Percentiles rank a stretch among this genome's conserved stretches.
These are phyloP conservation scores for Heliconius erato DNA, from an alignment of 2,888 invertebrate species.

Conservation along the genomic window DNA sequence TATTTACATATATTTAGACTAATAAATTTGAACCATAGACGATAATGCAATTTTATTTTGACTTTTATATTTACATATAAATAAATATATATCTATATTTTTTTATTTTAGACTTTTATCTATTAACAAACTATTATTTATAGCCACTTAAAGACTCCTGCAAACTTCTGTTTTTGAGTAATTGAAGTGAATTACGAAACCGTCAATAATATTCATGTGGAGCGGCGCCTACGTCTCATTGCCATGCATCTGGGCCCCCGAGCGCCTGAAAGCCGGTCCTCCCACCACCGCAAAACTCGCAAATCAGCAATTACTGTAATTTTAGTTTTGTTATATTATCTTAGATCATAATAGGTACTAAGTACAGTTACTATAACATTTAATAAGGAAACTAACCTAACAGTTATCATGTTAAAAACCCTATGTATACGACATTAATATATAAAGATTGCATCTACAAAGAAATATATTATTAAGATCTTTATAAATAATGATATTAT, in stretches of 20 bases:
- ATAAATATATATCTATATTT: conserved; percentile 17
- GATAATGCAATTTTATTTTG: not conserved
- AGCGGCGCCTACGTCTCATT: conserved; percentile 75
- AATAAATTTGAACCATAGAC: not conserved
- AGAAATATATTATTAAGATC: not conserved
- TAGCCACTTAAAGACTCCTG: conserved; percentile 30
- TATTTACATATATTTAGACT: not conserved
- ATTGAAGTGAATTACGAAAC: conserved; percentile 69
- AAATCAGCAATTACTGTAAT: conserved; percentile 36
- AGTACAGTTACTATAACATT: not conserved
- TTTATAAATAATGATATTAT: no score
- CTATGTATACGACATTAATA: not conserved
- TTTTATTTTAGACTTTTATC: conserved; percentile 3
- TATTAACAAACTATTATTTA: conserved; percentile 31
- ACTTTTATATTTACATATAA: not conserved
- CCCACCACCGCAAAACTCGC: conserved; percentile 61
- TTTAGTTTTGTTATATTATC: conserved; percentile 13
- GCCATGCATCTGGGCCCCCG: conserved; percentile 72
- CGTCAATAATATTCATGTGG: conserved; percentile 73
- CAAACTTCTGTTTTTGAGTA: conserved; percentile 40
- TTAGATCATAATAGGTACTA: not conserved
- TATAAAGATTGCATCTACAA: not conserved
- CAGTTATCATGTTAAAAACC: not conserved
- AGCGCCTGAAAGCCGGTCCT: conserved; percentile 70
- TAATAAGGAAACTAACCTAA: not conserved